Percentiles rank a stretch among this genome's conserved stretches.
phyloP scores from a whole-genome alignment of 2,888 invertebrate genomes.

The Watsonalla binaria region DNA sequence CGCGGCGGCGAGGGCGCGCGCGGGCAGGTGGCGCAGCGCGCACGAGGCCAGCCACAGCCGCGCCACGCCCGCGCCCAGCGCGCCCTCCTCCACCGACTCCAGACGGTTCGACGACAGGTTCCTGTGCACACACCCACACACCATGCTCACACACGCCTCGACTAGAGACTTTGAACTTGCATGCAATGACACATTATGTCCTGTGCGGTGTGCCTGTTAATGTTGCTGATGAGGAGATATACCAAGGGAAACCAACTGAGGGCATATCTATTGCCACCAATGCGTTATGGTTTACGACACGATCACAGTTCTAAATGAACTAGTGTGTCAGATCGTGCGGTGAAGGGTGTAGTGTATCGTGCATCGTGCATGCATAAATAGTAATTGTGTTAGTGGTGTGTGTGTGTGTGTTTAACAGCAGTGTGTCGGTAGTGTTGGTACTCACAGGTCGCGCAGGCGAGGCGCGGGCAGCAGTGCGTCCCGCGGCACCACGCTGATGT shows the following conservation, averaged over 20 bases:
- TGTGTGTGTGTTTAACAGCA: not conserved
- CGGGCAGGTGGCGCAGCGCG: conserved; percentile 76
- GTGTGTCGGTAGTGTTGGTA: conserved; percentile 28
- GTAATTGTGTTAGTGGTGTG: not conserved
- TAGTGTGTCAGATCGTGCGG: too few relatives aligned
- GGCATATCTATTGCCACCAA: too few relatives aligned
- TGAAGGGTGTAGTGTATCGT: too few relatives aligned
- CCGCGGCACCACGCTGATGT: conserved; percentile 85
- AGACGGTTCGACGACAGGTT: conserved; percentile 88
- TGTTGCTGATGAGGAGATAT: too few relatives aligned
- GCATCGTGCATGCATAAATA: too few relatives aligned
- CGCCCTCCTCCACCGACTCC: conserved; percentile 81
- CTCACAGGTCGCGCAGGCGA: conserved; percentile 87
- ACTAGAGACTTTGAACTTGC: too few relatives aligned
- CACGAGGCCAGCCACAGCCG: conserved; percentile 82
- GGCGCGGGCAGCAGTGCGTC: conserved; percentile 83
- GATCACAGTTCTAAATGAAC: too few relatives aligned
- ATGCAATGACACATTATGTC: not conserved
- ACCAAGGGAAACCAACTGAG: too few relatives aligned
- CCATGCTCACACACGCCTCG: conserved; percentile 2
- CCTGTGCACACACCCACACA: conserved; percentile 71
- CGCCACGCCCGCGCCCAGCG: conserved; percentile 80
- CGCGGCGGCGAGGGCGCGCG: conserved; percentile 71
- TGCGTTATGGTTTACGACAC: too few relatives aligned
- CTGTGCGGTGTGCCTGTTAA: too few relatives aligned